Base-by-base conservation (phyloP, 2,888 invertebrate genomes). In the Patella depressa region DNA sequence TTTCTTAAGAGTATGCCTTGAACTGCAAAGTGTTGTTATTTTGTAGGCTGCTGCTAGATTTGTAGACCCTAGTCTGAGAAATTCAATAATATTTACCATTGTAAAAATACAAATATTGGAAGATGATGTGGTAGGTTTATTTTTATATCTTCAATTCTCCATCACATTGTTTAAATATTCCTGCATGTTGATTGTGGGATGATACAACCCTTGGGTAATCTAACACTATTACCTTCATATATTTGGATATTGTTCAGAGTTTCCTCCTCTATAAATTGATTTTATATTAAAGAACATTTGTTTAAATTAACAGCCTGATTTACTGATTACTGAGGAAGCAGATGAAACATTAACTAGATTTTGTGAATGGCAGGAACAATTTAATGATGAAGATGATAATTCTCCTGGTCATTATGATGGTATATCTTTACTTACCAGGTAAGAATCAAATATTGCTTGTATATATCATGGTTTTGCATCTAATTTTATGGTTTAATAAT, bases 301-400 rank as follows among this genome's bases (percentile, higher is more conserved):
- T 45, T 45, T 45, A 45, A 45, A 45, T 45, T 71, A 55, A 3
- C 75, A 86, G 84, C 55, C 78, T 24, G 85, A 80, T 4, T 78
- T 88, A 29, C 74, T 75, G 15, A 79, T 88, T 4, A 81, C 78
- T 3, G 76, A 73, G 12, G 85, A 88, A 72, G 83, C 86, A 12
- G 77, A 78, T 3, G 53, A 70, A 17, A 83, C 85, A 0, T 81
- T 88, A 65, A 78, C 81, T 57, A 85, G 82, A 70, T 88, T 88
- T 81, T 88, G 88, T 79, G 76, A 79, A n/a, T 88, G 88, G 88
- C 87, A 88, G 74, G 80, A 84, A 11, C 78, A 80, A 12, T 79
- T 82, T 78, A 85, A 87, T 72, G 84, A 84, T 2, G 15, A 53
- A 0, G 78, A 77, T 19, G 86, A 87, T 75, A 78, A 78, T 11